Conservation (phyloP, 2,797 vertebrate species). For the Sebastiscus albofasciatus region DNA sequence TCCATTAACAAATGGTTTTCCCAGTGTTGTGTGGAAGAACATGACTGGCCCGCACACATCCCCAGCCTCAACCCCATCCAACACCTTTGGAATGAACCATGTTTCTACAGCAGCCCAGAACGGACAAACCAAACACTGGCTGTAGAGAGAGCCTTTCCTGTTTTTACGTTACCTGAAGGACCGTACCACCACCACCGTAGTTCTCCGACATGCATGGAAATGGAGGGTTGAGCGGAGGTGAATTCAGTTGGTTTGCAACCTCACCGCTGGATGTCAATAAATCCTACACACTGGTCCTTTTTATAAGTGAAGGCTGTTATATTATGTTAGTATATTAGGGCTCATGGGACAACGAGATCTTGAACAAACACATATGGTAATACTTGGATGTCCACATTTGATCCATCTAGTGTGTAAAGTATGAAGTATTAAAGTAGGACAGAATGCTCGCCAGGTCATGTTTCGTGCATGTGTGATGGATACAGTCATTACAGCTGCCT, state of each 20-base stretch:
- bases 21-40: neutral
- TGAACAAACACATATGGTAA: neutral
- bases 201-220: neutral
- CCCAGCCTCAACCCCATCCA: too few species aligned
- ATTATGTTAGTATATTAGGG: neutral
- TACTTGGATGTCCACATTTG: neutral
- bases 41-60: neutral
- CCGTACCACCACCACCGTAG: too few species aligned
- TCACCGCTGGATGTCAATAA: neutral
- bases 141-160: neutral
- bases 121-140: neutral
- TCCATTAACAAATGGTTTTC: neutral
- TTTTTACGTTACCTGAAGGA: too few species aligned
- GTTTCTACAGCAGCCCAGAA: neutral
- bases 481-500: slow-evolving; percentile 70
- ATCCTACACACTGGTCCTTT: neutral
- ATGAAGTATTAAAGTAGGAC: slow-evolving; percentile 65
- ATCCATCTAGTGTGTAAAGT: neutral
- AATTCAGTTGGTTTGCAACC: neutral
- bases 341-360: neutral
- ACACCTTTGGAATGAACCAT: neutral
- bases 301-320: neutral
- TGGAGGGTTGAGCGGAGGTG: neutral
- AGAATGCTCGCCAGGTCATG: slow-evolving; percentile 47
- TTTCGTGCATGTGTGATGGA: slow-evolving; percentile 66